phyloP scores from a whole-genome alignment of 2,888 invertebrate species.

The Caenorhabditis sinica region DNA sequence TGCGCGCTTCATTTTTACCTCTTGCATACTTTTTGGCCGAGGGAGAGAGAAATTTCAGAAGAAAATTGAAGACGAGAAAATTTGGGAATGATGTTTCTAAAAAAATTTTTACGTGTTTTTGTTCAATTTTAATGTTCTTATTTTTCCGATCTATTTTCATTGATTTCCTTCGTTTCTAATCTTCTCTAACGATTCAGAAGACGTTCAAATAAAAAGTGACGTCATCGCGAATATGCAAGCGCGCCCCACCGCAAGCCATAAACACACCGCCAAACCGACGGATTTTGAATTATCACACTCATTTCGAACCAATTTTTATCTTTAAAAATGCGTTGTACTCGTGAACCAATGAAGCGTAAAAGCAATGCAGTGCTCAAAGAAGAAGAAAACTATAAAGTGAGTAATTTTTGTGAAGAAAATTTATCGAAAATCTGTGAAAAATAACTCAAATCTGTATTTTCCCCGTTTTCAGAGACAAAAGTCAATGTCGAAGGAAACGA shows the following conservation, averaged over 20 bases:
- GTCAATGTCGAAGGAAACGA: slow-evolving; percentile 39
- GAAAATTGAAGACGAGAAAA: neutral
- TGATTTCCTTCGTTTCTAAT: neutral
- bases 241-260: slow-evolving; percentile 9
- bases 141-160: neutral
- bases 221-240: slow-evolving; percentile 15
- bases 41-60: neutral
- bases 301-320: neutral
- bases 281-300: slow-evolving; percentile 2
- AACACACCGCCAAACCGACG: neutral
- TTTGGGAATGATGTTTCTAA: neutral
- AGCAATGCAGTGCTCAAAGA: slow-evolving; percentile 22
- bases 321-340: slow-evolving; percentile 35
- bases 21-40: slow-evolving; percentile 21
- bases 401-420: too few species aligned
- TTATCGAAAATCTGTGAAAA: neutral
- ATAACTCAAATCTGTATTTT: neutral
- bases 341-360: slow-evolving; percentile 30
- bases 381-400: slow-evolving; percentile 29
- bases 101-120: neutral
- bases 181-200: neutral
- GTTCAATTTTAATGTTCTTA: neutral
- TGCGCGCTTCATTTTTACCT: neutral
- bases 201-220: neutral
- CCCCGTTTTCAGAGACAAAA: slow-evolving; percentile 24